Conservation (phyloP, 2,797 vertebrate genomes). For the Coendou prehensilis region DNA sequence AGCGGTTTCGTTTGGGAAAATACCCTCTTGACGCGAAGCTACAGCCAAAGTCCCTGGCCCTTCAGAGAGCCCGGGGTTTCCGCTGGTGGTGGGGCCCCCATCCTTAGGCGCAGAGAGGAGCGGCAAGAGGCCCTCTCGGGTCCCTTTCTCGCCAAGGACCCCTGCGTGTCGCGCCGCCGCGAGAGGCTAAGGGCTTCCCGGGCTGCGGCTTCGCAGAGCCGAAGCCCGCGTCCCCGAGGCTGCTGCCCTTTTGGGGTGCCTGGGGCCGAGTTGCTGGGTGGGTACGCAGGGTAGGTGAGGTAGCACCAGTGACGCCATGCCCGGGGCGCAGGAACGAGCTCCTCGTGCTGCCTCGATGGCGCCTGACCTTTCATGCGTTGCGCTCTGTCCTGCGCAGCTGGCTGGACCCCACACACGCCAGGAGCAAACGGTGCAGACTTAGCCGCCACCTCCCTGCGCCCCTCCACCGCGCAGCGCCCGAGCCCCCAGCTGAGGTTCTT, state of each 20-base stretch:
- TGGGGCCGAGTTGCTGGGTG: background rate
- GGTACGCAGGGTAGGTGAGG: background rate
- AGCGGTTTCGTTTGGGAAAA: conserved; percentile 78
- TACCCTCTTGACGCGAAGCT: conserved; percentile 83
- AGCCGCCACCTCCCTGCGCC: conserved; percentile 9
- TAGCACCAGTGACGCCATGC: background rate
- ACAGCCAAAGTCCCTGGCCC: background rate
- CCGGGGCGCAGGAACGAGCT: background rate
- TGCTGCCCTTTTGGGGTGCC: background rate
- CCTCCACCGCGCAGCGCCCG: conserved; percentile 29
- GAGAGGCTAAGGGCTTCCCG: background rate
- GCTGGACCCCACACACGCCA: background rate
- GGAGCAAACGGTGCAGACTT: background rate
- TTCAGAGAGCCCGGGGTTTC: conserved; percentile 49
- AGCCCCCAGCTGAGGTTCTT: conserved; percentile 48
- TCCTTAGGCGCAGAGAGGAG: background rate
- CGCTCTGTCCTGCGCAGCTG: background rate
- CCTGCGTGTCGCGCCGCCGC: background rate
- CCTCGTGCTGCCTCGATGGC: conserved; percentile 64
- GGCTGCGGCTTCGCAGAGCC: background rate
- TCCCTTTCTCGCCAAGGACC: background rate
- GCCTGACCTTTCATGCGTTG: conserved; percentile 17
- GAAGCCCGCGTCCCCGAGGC: background rate
- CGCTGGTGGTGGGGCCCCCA: background rate
- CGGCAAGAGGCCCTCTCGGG: background rate